Conservation (phyloP, 1,140 invertebrate species). For the Pygmarrhopalites habei region DNA sequence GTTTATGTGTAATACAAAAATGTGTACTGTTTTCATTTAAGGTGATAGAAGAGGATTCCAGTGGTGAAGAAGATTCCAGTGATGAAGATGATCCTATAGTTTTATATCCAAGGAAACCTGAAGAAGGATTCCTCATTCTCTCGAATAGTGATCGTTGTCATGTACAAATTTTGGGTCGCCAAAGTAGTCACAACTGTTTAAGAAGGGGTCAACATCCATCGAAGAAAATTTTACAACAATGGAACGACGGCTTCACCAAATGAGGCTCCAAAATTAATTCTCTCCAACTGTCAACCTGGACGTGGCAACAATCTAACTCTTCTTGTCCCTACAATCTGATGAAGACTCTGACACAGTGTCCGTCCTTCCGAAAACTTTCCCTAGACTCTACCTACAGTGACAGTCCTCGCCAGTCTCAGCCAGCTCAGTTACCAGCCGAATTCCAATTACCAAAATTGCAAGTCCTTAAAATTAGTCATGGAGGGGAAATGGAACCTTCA, state of each 20-base stretch:
- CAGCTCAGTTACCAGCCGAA: background rate
- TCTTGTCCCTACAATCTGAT: conserved; percentile 1
- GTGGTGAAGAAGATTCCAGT: too few species aligned
- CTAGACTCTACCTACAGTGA: background rate
- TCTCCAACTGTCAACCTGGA: background rate
- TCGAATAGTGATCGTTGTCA: too few species aligned
- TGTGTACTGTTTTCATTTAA: too few species aligned
- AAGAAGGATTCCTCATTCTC: too few species aligned
- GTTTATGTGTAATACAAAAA: too few species aligned
- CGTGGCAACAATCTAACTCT: background rate
- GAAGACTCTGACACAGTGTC: background rate
- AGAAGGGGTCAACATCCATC: too few species aligned
- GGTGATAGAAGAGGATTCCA: too few species aligned
- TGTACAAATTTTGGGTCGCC: too few species aligned
- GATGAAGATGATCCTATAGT: too few species aligned
- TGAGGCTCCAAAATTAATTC: background rate
- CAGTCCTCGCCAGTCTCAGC: background rate
- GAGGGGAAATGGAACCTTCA: background rate
- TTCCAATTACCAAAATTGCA: background rate
- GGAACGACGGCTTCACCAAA: background rate
- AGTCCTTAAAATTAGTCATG: background rate
- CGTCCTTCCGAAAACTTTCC: conserved; percentile 11
- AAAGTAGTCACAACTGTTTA: too few species aligned
- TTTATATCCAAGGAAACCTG: too few species aligned
- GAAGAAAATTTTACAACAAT: too few species aligned